Percentiles rank a stretch among this genome's conserved stretches.
These are phyloP conservation scores for Cossypha caffra DNA, from an alignment of 2,797 vertebrate genomes.

Conservation along the genomic window DNA sequence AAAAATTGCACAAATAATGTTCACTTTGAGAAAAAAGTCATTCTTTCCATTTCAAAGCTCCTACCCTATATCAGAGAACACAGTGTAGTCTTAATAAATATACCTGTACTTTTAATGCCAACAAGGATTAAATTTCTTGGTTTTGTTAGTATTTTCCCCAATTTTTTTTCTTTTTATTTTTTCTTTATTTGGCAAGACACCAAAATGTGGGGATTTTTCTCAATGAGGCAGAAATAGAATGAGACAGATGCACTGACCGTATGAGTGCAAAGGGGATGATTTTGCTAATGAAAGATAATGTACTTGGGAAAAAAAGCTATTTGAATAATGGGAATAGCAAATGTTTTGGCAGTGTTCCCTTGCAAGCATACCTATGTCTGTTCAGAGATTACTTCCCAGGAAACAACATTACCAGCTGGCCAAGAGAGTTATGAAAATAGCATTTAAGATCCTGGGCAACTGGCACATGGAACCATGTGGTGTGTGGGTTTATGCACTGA, in stretches of 20 bases:
- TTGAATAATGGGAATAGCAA: background rate
- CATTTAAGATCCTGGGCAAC: background rate
- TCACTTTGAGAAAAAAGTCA: background rate
- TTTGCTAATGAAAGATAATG: slow-evolving; percentile 14
- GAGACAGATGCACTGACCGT: background rate
- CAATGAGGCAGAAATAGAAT: background rate
- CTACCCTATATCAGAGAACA: background rate
- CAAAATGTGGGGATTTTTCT: background rate
- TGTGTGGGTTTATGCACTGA: background rate
- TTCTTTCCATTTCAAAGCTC: background rate
- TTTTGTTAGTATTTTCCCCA: background rate
- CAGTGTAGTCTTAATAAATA: background rate
- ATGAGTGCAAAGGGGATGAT: background rate
- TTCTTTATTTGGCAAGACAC: background rate
- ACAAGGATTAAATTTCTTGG: background rate
- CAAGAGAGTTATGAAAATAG: background rate
- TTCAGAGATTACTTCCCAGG: background rate
- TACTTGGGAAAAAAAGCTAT: background rate
- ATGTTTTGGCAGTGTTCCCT: slow-evolving; percentile 1
- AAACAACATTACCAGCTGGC: background rate
- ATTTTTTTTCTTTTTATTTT: background rate
- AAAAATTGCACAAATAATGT: background rate
- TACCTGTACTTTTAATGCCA: background rate
- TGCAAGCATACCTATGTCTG: background rate
- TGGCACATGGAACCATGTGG: background rate